phyloP scores from a whole-genome alignment of 2,888 invertebrate genomes.

The Tipula vernalis region DNA sequence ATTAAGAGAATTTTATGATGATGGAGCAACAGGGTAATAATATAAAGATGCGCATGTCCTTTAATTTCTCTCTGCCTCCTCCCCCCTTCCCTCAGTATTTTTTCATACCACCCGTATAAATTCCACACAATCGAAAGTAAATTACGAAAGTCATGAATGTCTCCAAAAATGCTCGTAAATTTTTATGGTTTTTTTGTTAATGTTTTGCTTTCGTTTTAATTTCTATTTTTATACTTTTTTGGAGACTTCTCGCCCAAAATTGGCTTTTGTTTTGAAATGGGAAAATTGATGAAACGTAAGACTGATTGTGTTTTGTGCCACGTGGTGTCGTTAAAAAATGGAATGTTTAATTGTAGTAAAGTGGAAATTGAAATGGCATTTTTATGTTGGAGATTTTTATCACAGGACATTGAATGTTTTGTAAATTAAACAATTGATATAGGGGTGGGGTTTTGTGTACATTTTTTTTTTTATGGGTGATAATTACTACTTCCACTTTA shows the following conservation, averaged over 20 bases:
- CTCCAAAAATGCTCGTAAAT: neutral
- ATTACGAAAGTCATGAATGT: neutral
- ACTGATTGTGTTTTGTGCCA: neutral
- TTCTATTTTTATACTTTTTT: neutral
- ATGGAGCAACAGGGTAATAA: neutral
- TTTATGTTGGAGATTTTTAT: neutral
- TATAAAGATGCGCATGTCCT: neutral
- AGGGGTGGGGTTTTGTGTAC: no score
- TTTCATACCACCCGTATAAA: no score
- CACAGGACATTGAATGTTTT: no score
- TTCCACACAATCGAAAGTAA: neutral
- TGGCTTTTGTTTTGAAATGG: neutral
- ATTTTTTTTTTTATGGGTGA: no score
- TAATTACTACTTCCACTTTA: no score
- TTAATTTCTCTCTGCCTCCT: neutral
- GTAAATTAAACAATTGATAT: no score
- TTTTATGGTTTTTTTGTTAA: neutral
- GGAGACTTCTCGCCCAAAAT: neutral
- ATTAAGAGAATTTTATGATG: neutral
- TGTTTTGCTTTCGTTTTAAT: neutral
- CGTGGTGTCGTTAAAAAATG: neutral
- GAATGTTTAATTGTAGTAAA: neutral
- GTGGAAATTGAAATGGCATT: neutral
- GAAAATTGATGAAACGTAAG: neutral
- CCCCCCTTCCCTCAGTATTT: no score